Base-by-base conservation (phyloP, 2,113 vertebrate species). In the Gambusia affinis region DNA sequence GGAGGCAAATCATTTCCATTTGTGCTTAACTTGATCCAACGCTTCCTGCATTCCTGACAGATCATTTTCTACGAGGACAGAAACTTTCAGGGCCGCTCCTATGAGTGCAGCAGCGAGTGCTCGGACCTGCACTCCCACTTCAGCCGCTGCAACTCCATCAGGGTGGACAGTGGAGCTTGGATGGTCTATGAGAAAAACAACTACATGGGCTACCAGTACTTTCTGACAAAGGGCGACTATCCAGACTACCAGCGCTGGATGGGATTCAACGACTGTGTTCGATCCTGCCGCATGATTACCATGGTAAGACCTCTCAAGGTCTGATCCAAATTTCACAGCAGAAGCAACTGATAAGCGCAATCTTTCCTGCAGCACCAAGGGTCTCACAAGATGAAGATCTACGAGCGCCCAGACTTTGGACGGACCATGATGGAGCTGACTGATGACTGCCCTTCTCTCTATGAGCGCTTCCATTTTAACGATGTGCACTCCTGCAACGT, bases 161-260 rank as follows among this genome's bases (percentile, higher is more conserved):
- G 76, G 10, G 93, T 94, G 74, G 93, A 94, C 72, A 90, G 81
- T 17, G 93, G 93, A 0, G 83, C 88, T 66, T 94, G 92, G 92
- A 92, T 94, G 90, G 79, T 93, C 44, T 94, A 94, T 3, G 92
- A 94, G 79, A 85, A 85, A 7, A 88, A 93, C 72, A 91, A 77
- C 83, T 94, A 88, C 86, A 83, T 31, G 54, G 93, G 93, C 31
- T 93, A 93, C 81, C 92, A 93, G 88, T 94, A 93, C 85, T 94
- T 88, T 84, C 69, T 94, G 57, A 88, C 61, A 75, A 91, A 66
- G 65, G 94, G 93, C 0, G 92, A 94, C 60, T 93, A 92, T 42
- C 54, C 93, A 0, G 94, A 94, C 86, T 94, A 93, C 84, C 91
- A 94, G 75, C 87, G 87, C 51, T 94, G 92, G 87, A 90, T 94